Evolutionary conservation across 2,888 invertebrate genomes (phyloP).

Genomic region (Bimastos eiseni): DNA sequence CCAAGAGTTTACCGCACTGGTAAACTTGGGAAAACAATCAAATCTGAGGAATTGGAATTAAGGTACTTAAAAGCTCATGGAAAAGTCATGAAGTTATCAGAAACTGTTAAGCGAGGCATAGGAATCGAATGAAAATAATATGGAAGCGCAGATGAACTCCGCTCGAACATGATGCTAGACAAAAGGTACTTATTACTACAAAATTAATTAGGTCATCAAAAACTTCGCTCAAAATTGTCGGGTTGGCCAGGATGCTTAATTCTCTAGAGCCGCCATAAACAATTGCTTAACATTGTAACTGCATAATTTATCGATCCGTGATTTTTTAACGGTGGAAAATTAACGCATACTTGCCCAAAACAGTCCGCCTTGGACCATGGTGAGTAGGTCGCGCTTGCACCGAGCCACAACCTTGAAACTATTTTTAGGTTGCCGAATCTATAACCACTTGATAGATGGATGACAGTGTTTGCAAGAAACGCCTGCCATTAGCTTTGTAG

Average conservation of each 20-base stretch:
- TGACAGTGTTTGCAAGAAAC: not conserved
- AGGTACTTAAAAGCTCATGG: no score
- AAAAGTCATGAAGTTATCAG: no score
- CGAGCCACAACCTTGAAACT: not conserved
- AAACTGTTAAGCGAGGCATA: not conserved
- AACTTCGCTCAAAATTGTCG: not conserved
- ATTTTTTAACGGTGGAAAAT: not conserved
- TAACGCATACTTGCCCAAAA: no score
- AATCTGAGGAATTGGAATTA: no score
- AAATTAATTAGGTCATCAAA: no score
- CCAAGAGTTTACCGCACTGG: no score
- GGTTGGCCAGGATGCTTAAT: not conserved
- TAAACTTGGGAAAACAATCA: no score
- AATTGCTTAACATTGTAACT: not conserved
- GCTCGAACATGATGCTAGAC: no score
- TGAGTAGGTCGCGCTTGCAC: no score
- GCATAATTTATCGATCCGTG: not conserved
- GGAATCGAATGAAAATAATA: not conserved
- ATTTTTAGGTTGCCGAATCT: not conserved
- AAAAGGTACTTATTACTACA: no score
- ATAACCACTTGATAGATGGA: not conserved
- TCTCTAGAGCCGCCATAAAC: not conserved
- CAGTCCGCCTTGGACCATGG: no score
- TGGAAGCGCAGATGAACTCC: not conserved
- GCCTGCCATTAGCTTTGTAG: not conserved